Evolutionary conservation across 2,797 vertebrate species (phyloP), one percentile per base, ranked within the genome.

Genomic region (Discoglossus pictus): DNA sequence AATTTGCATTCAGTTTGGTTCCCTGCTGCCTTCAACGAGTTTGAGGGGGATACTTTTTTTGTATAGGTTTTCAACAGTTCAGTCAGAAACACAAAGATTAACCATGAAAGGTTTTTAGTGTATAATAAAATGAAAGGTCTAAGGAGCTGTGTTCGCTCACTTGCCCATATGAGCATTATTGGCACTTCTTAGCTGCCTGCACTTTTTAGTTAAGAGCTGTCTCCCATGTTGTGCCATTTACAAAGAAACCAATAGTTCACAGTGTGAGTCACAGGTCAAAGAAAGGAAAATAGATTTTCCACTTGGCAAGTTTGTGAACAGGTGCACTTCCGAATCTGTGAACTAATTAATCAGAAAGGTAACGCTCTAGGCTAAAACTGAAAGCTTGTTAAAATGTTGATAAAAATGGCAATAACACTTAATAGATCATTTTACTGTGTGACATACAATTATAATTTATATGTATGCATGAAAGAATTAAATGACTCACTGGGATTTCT

Each of bases 191-290:
- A 62, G 15, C 52, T n/a, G 15, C 39, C 43, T 15, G 25, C 18
- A 40, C 42, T 21, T 62, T 62, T 56, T 24, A 63, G 24, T 16
- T 11, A 2, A 43, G 15, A 51, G 54, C 24, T 39, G 10, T 60
- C 60, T 71, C 60, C 60, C 25, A 42, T 23, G 44, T 20, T 48
- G 23, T 34, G 24, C 10, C 34, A n/a, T 48, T 62, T 40, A 16
- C 35, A 56, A 46, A 62, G 38, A 70, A n/a, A 61, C 21, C 18
- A 23, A 6, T 58, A 40, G 39, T 64, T 58, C 36, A 16, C 36
- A 42, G 43, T 51, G 52, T 70, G 68, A 50, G 43, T 39, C 44
- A 36, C 43, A 51, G 52, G 52, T 63, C 60, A 63, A 46, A 60
- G 48, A 40, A 34, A 10, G 31, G 16, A 52, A 67, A 56, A 55